Percentiles rank a stretch among this genome's conserved stretches.
Evolutionary conservation across 1,140 invertebrate species (phyloP).

Genomic region (Trialeurodes vaporariorum): DNA sequence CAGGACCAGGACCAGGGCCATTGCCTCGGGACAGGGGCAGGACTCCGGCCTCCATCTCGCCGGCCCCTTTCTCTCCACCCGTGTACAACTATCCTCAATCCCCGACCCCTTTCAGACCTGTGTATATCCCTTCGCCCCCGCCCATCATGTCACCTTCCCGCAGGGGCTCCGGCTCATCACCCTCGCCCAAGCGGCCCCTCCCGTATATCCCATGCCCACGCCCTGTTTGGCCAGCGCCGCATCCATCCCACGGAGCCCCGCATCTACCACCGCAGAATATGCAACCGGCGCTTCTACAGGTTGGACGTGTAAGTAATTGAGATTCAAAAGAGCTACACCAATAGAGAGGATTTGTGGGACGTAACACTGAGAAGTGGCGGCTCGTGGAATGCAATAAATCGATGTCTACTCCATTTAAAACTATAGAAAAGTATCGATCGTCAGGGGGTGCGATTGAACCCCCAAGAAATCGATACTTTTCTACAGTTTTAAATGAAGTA

Average conservation of each 20-base stretch:
- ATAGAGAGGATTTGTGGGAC: too few relatives aligned
- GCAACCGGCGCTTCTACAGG: slow-evolving; percentile 23
- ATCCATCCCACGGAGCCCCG: slow-evolving; percentile 36
- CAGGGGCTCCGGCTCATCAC: slow-evolving; percentile 35
- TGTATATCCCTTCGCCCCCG: slow-evolving; percentile 24
- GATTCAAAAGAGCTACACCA: slow-evolving; percentile 16
- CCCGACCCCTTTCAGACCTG: slow-evolving; percentile 20
- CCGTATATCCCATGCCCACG: slow-evolving; percentile 44
- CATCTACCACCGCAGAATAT: slow-evolving; percentile 35
- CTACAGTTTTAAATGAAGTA: too few relatives aligned
- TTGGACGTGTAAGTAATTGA: slow-evolving; percentile 16
- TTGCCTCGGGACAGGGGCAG: not conserved
- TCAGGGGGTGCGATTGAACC: too few relatives aligned
- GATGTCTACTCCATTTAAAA: too few relatives aligned
- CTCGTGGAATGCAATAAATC: too few relatives aligned
- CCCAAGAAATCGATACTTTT: too few relatives aligned
- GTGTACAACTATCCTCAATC: slow-evolving; percentile 14
- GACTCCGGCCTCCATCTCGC: not conserved
- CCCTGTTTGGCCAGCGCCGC: slow-evolving; percentile 45
- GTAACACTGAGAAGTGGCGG: too few relatives aligned
- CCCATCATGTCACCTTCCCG: slow-evolving; percentile 29
- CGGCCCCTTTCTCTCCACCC: not conserved
- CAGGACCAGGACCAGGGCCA: not conserved
- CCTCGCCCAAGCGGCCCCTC: slow-evolving; percentile 26
- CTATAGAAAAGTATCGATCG: too few relatives aligned